These are phyloP conservation scores for Fregetta grallaria DNA, from an alignment of 2,113 vertebrate genomes.

Conservation along the genomic window DNA sequence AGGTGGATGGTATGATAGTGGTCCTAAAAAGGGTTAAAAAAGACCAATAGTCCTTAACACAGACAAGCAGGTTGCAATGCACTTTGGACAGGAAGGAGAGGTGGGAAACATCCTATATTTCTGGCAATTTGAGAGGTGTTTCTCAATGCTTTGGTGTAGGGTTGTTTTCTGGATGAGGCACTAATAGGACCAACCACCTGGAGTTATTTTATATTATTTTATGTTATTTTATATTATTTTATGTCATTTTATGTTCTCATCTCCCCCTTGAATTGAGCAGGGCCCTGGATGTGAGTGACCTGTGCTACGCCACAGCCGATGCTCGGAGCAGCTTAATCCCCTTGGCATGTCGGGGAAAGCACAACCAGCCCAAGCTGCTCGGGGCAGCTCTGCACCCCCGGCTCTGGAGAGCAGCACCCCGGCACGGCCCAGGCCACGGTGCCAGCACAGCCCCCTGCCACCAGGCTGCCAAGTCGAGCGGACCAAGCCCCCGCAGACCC, in stretches of 20 bases:
- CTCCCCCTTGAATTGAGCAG: background rate
- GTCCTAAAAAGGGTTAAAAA: background rate
- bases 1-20: background rate
- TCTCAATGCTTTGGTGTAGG: background rate
- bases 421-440: fast-evolving
- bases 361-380: background rate
- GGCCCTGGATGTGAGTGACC: fast-evolving
- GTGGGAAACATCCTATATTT: background rate
- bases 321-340: background rate
- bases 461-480: background rate
- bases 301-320: fast-evolving
- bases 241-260: background rate
- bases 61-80: background rate
- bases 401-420: background rate
- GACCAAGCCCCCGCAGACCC: background rate
- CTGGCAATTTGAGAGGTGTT: background rate
- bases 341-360: background rate
- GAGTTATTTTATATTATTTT: background rate
- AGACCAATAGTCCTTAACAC: background rate
- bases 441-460: background rate
- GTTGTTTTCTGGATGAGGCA: background rate
- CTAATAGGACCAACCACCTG: background rate
- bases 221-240: background rate
- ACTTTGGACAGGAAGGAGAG: background rate
- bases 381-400: background rate